phyloP scores from a whole-genome alignment of 2,113 vertebrate species.

The Fulmarus glacialis region DNA sequence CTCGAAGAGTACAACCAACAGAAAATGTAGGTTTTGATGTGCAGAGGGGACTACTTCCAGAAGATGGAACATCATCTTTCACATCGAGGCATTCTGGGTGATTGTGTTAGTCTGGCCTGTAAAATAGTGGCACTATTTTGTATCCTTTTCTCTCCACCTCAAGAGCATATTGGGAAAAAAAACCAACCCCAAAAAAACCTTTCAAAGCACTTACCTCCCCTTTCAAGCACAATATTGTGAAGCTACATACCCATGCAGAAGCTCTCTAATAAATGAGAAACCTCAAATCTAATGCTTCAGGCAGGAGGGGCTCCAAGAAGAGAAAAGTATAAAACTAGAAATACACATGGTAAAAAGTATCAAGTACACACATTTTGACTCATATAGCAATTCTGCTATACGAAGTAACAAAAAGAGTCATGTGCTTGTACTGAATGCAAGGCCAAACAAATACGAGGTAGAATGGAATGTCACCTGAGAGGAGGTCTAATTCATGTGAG shows the following conservation, averaged over 20 bases:
- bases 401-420: not conserved
- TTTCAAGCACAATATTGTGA: not conserved
- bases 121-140: not conserved
- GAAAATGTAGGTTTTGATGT: not conserved
- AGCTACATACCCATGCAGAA: not conserved
- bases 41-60: not conserved
- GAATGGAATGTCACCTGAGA: not conserved
- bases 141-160: not conserved
- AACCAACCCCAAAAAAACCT: not conserved
- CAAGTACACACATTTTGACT: not conserved
- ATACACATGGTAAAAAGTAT: fast-evolving
- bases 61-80: not conserved
- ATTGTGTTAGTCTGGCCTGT: not conserved
- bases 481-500: not conserved
- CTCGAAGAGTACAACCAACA: not conserved
- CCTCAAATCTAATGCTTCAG: not conserved
- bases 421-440: not conserved
- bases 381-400: not conserved
- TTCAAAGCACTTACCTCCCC: not conserved
- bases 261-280: not conserved
- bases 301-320: not conserved
- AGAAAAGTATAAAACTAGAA: not conserved
- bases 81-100: not conserved
- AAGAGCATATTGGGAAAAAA: not conserved
- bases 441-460: not conserved